phyloP scores from a whole-genome alignment of 2,113 vertebrate species.

The Mus pahari region DNA sequence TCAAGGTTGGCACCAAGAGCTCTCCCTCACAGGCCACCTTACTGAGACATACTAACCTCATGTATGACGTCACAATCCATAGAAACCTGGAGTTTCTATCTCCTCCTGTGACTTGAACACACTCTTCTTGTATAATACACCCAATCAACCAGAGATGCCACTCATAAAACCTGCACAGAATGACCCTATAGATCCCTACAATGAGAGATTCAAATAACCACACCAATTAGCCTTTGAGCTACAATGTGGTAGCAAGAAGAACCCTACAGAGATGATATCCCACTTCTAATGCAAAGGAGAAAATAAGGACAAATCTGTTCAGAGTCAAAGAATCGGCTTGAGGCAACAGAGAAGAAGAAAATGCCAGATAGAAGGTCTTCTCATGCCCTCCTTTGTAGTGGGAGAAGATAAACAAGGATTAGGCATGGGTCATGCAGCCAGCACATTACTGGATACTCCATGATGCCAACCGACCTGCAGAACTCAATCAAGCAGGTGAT shows the following conservation, averaged over 20 bases:
- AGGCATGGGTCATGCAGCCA: neutral
- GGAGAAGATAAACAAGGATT: neutral
- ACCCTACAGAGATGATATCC: accelerated
- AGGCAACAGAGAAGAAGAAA: neutral
- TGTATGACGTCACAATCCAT: accelerated
- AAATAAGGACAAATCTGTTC: neutral
- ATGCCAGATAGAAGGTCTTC: neutral
- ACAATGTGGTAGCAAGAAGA: neutral
- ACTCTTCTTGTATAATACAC: neutral
- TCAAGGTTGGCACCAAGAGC: accelerated
- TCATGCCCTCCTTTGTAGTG: neutral
- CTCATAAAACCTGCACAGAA: neutral
- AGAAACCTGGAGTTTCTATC: neutral
- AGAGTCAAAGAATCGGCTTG: neutral
- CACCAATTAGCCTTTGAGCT: neutral
- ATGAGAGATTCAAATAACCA: neutral
- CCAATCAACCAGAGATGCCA: neutral
- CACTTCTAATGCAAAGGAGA: accelerated
- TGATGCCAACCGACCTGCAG: neutral
- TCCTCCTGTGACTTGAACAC: accelerated
- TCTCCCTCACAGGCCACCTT: neutral
- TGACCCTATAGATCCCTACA: too few species aligned
- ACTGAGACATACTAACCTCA: neutral
- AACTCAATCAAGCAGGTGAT: neutral
- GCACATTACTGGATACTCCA: neutral